Evolutionary conservation across 1,140 invertebrate species (phyloP).

Genomic region (Drosophila ambigua): DNA sequence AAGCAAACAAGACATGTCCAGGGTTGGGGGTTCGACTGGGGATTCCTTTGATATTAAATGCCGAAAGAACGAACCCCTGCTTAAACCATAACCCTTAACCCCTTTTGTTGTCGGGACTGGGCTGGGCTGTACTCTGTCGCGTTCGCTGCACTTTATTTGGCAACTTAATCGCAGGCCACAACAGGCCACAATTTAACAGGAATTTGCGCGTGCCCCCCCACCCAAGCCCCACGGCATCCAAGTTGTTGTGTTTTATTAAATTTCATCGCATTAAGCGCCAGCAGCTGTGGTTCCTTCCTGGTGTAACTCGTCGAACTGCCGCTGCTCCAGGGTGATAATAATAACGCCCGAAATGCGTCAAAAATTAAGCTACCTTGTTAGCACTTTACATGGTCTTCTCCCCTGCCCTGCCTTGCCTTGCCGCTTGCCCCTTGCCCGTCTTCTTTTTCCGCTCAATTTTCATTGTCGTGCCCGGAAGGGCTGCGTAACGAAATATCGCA

Average conservation of each 20-base stretch:
- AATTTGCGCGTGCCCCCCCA: slow-evolving; percentile 42
- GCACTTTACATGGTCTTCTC: slow-evolving; percentile 14
- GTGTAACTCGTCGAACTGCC: slow-evolving; percentile 20
- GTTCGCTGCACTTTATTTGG: slow-evolving; percentile 75
- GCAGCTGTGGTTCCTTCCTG: slow-evolving; percentile 40
- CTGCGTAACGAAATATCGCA: not conserved
- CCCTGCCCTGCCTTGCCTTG: too few species aligned
- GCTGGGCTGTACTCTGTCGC: slow-evolving; percentile 38
- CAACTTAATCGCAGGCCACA: slow-evolving; percentile 69
- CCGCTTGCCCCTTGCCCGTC: too few species aligned
- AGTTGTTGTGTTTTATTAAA: slow-evolving; percentile 70
- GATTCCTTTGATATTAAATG: slow-evolving; percentile 80
- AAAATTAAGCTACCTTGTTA: slow-evolving; percentile 48
- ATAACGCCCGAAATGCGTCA: slow-evolving; percentile 57
- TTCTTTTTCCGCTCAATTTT: not conserved
- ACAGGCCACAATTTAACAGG: slow-evolving; percentile 72
- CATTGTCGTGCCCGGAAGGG: not conserved
- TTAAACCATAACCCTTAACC: slow-evolving; percentile 28
- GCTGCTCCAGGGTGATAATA: slow-evolving; percentile 45
- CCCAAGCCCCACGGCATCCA: not conserved
- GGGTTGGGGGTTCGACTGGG: not conserved
- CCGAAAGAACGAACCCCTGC: slow-evolving; percentile 24
- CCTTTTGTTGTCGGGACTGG: slow-evolving; percentile 43
- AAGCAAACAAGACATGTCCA: slow-evolving; percentile 59
- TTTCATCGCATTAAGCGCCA: slow-evolving; percentile 64